Base-by-base conservation (phyloP, 2,797 vertebrate species). In the Miichthys miiuy region DNA sequence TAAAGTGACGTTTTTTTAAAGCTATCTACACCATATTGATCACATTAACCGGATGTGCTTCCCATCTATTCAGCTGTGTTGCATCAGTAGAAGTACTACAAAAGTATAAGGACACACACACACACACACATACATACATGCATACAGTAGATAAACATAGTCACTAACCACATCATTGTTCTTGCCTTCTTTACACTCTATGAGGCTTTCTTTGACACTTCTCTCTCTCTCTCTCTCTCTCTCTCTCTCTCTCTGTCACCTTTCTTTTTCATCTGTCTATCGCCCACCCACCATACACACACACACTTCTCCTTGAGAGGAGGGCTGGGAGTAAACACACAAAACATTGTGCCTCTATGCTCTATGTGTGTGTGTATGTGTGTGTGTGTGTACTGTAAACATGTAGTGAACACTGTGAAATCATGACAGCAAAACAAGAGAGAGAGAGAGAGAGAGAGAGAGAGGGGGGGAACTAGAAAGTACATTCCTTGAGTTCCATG, bases 211-310 rank as follows among this genome's bases (percentile, higher is more conserved):
- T 78, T 80, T 47, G 81, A 81, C 88, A 83, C 69, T 55, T 67
- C 75, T 65, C 47, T 80, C 57, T 52, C 42, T 77, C 34, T 71
- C 60, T 76, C 46, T 79, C 16, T 75, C 58, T 52, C 21, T 79
- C 72, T 76, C 74, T 64, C 55, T 76, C 42, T 62, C 56, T 56
- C 63, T 67, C 46, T 82, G 74, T 86, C 88, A 79, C 84, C 74
- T 89, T 70, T 71, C 75, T 77, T 79, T 82, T 87, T 85, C 85
- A 90, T 87, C 73, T 56, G 78, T 89, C 87, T 86, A 23, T 80
- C 51, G 69, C 82, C 84, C 83, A 81, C 90, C 83, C 77, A 82
- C 85, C 63, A 62, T 23, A 44, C 42, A 23, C 30, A 67, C 55
- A 18, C 51, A 47, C 73, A 68, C 38, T 6, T 72, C 72, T 84